Percentiles rank a stretch among this genome's conserved stretches.
Conservation (phyloP, 2,888 invertebrate species). For the Deilephila porcellus region DNA sequence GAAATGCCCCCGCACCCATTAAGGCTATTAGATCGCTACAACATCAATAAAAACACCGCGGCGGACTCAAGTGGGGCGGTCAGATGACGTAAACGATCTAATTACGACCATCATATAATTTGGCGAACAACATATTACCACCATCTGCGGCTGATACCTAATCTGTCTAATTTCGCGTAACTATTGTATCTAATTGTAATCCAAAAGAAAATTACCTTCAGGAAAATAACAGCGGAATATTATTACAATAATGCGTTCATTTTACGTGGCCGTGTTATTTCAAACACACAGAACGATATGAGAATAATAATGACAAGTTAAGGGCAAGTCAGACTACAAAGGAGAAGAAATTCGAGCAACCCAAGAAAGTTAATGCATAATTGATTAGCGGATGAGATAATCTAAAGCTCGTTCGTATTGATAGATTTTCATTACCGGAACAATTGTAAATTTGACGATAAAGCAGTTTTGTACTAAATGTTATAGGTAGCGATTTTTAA, state of each 20-base stretch:
- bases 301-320: slow-evolving; percentile 33
- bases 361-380: neutral
- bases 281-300: slow-evolving; percentile 34
- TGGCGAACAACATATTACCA: slow-evolving; percentile 12
- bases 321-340: slow-evolving; percentile 34
- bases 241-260: slow-evolving; percentile 38
- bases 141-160: slow-evolving; percentile 21
- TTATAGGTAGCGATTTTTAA: no score
- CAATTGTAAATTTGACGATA: no score
- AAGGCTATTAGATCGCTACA: slow-evolving; percentile 13
- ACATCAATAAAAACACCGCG: slow-evolving; percentile 22
- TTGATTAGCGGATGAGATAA: neutral
- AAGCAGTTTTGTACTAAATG: no score
- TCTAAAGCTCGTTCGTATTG: no score
- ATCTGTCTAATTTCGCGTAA: slow-evolving; percentile 27
- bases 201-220: slow-evolving; percentile 37
- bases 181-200: slow-evolving; percentile 22
- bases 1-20: slow-evolving; percentile 18
- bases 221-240: slow-evolving; percentile 42
- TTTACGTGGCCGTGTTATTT: slow-evolving; percentile 39
- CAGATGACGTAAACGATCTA: slow-evolving; percentile 21
- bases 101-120: slow-evolving; percentile 17
- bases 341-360: neutral
- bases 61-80: neutral
- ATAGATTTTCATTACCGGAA: no score